Evolutionary conservation across 2,888 invertebrate genomes (phyloP).

Genomic region (Saturnia pavonia): DNA sequence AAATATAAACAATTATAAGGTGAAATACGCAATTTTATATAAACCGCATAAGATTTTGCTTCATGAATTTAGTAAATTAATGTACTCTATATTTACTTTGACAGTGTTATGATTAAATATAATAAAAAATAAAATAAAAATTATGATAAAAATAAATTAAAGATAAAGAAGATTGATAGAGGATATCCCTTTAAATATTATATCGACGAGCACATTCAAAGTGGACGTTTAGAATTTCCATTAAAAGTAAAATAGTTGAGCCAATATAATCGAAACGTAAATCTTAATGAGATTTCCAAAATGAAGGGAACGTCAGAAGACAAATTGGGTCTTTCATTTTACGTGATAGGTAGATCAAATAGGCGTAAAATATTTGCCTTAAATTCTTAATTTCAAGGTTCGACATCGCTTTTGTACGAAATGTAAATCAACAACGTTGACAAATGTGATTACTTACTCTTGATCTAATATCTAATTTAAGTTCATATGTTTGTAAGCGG

Average conservation of each 20-base stretch:
- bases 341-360: slow-evolving; percentile 10
- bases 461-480: background rate
- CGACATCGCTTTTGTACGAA: background rate
- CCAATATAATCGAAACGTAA: slow-evolving; percentile 10
- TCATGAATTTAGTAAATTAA: too few species aligned
- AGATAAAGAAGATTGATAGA: background rate
- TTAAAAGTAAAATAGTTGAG: slow-evolving; percentile 4
- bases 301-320: slow-evolving; percentile 7
- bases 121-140: too few species aligned
- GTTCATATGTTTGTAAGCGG: background rate
- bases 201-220: background rate
- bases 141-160: too few species aligned
- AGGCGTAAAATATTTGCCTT: slow-evolving; percentile 23
- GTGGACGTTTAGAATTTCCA: slow-evolving; percentile 4
- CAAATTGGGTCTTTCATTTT: slow-evolving; percentile 14
- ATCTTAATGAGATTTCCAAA: slow-evolving; percentile 13
- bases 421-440: background rate
- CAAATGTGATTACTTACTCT: background rate
- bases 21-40: too few species aligned
- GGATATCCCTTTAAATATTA: background rate
- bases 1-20: too few species aligned
- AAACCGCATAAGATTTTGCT: too few species aligned
- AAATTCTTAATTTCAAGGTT: background rate
- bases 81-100: too few species aligned
- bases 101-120: too few species aligned